phyloP scores from a whole-genome alignment of 2,888 invertebrate genomes.

The Heteromurus nitidus region DNA sequence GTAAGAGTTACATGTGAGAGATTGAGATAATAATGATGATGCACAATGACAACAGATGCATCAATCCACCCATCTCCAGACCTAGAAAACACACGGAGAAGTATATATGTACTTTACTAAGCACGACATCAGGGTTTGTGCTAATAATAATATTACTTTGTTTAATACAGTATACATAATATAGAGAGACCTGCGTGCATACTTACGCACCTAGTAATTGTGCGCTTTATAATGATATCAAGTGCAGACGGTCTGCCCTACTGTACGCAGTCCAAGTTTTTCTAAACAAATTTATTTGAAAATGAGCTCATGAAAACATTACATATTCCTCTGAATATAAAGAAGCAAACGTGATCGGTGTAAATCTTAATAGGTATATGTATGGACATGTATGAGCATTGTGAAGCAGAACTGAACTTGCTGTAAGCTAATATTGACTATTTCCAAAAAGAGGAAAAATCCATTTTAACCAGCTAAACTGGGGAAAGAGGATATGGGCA shows the following conservation, averaged over 20 bases:
- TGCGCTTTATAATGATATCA: constrained; percentile 63
- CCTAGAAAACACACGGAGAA: background rate
- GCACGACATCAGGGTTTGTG: constrained; percentile 28
- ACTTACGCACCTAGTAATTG: constrained; percentile 26
- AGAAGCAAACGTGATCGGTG: background rate
- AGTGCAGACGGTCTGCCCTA: constrained; percentile 15
- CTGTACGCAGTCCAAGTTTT: constrained; percentile 43
- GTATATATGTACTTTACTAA: too few species aligned
- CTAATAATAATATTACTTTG: constrained; percentile 1
- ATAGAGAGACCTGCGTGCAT: too few species aligned
- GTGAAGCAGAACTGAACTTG: background rate
- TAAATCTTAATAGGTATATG: too few species aligned
- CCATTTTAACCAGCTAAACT: too few species aligned
- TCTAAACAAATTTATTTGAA: constrained; percentile 40
- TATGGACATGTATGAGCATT: background rate
- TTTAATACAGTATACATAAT: background rate
- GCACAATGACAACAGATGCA: constrained; percentile 64
- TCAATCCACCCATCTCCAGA: constrained; percentile 56
- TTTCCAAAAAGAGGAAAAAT: too few species aligned
- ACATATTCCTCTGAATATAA: constrained; percentile 10
- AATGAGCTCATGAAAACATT: too few species aligned
- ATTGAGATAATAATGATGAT: constrained; percentile 54
- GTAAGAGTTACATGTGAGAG: constrained; percentile 29
- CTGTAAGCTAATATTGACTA: too few species aligned
- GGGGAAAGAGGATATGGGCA: too few species aligned